phyloP scores from a whole-genome alignment of 2,797 vertebrate genomes.

The Lagorchestes hirsutus region DNA sequence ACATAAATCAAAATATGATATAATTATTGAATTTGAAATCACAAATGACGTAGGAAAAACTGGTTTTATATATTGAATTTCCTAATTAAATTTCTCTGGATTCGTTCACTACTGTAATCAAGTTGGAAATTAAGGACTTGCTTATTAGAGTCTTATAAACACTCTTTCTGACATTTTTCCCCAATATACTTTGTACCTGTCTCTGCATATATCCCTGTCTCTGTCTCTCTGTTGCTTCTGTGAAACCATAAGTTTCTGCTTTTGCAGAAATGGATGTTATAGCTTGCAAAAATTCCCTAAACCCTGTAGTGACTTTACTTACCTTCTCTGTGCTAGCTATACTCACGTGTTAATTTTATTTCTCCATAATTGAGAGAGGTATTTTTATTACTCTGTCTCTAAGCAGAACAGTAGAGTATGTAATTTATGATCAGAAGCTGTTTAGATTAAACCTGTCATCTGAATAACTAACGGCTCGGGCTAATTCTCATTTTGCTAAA shows the following conservation, averaged over 20 bases:
- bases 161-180: background rate
- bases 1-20: background rate
- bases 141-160: background rate
- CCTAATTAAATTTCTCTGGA: background rate
- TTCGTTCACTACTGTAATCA: background rate
- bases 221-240: background rate
- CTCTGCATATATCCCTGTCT: background rate
- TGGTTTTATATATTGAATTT: background rate
- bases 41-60: background rate
- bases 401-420: background rate
- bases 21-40: background rate
- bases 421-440: slow-evolving; percentile 2
- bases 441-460: slow-evolving; percentile 5
- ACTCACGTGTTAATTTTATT: background rate
- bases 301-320: background rate
- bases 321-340: background rate
- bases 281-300: background rate
- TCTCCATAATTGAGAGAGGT: background rate
- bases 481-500: slow-evolving; percentile 2
- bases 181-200: background rate
- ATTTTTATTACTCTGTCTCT: background rate
- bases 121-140: background rate
- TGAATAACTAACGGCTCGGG: background rate
- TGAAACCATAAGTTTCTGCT: background rate
- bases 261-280: background rate